phyloP scores from a whole-genome alignment of 2,888 invertebrate genomes.

The Gandaritis pyraliata region DNA sequence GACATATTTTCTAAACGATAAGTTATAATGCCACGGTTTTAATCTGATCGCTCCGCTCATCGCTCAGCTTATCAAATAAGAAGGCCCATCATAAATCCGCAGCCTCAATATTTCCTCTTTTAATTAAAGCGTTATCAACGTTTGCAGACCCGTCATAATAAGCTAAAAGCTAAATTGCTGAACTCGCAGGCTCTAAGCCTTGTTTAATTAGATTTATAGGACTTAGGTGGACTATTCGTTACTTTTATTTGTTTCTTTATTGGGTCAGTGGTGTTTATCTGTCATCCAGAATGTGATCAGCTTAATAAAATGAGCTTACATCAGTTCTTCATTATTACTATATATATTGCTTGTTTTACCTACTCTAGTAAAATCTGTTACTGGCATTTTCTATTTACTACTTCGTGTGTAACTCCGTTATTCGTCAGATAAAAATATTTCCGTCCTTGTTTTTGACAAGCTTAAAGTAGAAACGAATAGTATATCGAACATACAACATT shows the following conservation, averaged over 20 bases:
- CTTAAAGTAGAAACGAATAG: too few relatives aligned
- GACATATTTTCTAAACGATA: too few relatives aligned
- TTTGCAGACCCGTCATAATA: slow-evolving; percentile 48
- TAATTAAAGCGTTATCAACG: slow-evolving; percentile 55
- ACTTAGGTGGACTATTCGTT: slow-evolving; percentile 25
- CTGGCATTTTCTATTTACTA: too few relatives aligned
- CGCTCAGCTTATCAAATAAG: slow-evolving; percentile 19
- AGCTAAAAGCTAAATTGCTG: slow-evolving; percentile 43
- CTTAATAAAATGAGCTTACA: neutral
- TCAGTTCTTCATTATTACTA: too few relatives aligned
- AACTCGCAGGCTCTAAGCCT: slow-evolving; percentile 43
- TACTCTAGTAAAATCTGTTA: too few relatives aligned
- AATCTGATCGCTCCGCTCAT: slow-evolving; percentile 13
- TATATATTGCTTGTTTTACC: too few relatives aligned
- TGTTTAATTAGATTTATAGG: slow-evolving; percentile 40
- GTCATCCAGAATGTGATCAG: neutral
- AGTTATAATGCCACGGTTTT: too few relatives aligned
- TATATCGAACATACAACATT: too few relatives aligned
- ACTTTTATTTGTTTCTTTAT: slow-evolving; percentile 20
- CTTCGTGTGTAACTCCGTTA: too few relatives aligned
- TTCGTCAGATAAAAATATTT: too few relatives aligned
- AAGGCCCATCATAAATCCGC: slow-evolving; percentile 34
- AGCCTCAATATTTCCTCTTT: slow-evolving; percentile 44
- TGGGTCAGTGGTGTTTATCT: neutral
- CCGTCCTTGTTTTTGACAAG: too few relatives aligned